Percentiles rank a stretch among this genome's conserved stretches.
These are phyloP conservation scores for Clavelina lepadiformis DNA, from an alignment of 23 tunicate species.

Conservation along the genomic window DNA sequence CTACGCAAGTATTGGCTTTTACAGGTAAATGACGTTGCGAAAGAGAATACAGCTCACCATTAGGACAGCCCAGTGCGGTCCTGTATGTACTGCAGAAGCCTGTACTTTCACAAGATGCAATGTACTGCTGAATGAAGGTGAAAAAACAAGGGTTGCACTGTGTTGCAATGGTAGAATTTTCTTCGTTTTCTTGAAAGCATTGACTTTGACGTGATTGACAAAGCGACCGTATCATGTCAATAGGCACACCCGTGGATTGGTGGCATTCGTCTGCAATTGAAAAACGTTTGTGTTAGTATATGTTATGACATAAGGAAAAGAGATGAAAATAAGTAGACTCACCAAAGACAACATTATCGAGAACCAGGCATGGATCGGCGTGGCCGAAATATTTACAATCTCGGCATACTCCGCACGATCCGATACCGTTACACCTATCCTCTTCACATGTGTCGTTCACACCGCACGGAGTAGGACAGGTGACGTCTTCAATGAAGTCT, in stretches of 20 bases:
- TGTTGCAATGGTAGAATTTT: neutral
- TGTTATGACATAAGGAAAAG: neutral
- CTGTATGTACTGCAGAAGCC: slow-evolving; percentile 5
- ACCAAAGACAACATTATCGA: slow-evolving; percentile 24
- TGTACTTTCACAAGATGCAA: slow-evolving; percentile 1
- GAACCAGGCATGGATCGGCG: slow-evolving; percentile 29
- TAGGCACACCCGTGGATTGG: no score
- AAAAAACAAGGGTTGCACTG: slow-evolving; percentile 4
- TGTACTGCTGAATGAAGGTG: slow-evolving; percentile 7
- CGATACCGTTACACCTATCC: slow-evolving; percentile 18
- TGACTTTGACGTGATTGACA: neutral
- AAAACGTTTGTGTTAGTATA: no score
- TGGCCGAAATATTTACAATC: slow-evolving; percentile 17
- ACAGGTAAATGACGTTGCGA: no score
- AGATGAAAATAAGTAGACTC: neutral
- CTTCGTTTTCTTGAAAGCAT: slow-evolving; percentile 4
- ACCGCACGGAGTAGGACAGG: slow-evolving; percentile 27
- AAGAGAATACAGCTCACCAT: neutral
- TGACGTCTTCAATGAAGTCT: slow-evolving; percentile 1
- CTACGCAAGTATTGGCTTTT: no score
- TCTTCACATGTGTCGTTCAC: slow-evolving; percentile 22
- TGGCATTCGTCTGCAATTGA: neutral
- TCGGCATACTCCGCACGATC: slow-evolving; percentile 18
- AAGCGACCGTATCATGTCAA: neutral
- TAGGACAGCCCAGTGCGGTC: neutral